These are phyloP conservation scores for Nasonia oneida DNA, from an alignment of 2,888 invertebrate species.

Conservation along the genomic window DNA sequence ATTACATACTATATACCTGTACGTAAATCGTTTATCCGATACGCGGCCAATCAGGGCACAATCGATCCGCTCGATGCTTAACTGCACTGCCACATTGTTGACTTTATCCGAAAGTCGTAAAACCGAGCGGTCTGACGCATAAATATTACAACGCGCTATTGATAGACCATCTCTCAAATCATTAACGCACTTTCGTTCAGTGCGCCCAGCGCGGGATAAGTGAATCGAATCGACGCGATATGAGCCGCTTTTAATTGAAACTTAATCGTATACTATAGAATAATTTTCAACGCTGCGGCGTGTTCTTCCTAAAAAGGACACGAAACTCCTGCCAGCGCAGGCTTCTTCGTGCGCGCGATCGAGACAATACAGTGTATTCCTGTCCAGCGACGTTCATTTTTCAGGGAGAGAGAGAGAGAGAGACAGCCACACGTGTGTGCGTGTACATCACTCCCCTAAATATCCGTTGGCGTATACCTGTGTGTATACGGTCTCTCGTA, in stretches of 20 bases:
- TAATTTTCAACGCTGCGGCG: background rate
- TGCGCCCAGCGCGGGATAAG: background rate
- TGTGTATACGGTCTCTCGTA: background rate
- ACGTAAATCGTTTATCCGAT: slow-evolving; percentile 14
- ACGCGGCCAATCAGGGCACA: background rate
- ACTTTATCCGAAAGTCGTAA: slow-evolving; percentile 20
- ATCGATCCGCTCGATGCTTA: background rate
- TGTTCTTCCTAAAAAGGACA: background rate
- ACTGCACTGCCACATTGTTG: background rate
- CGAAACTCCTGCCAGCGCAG: background rate
- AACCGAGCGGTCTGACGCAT: background rate
- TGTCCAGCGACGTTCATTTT: slow-evolving; percentile 24
- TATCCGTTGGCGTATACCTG: background rate
- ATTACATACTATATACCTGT: background rate
- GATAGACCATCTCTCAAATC: background rate
- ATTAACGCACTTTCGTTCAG: background rate
- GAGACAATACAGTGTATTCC: background rate
- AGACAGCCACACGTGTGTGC: background rate
- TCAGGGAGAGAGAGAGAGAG: slow-evolving; percentile 8
- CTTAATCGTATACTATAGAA: background rate
- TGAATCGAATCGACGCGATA: background rate
- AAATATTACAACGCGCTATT: background rate
- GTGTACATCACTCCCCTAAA: slow-evolving; percentile 38
- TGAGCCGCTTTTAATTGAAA: background rate
- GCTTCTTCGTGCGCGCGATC: background rate